Conservation (phyloP, 2,113 vertebrate genomes). For the Andinoacara biseriatus region DNA sequence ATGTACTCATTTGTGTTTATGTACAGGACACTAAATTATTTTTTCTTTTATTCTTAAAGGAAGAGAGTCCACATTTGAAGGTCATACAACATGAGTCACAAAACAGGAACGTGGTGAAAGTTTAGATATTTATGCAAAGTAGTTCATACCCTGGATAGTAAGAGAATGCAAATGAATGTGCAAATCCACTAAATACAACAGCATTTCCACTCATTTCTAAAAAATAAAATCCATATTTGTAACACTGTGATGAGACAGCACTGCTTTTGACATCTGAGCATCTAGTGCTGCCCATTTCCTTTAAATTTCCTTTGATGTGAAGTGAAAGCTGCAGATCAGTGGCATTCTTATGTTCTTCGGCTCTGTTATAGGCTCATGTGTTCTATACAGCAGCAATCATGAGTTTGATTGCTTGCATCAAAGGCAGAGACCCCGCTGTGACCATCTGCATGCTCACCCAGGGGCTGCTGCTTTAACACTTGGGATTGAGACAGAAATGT, state of each 20-base stretch:
- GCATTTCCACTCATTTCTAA: background rate
- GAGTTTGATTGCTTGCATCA: background rate
- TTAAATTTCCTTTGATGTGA: background rate
- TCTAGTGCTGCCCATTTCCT: background rate
- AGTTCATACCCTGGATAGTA: background rate
- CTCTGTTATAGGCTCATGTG: background rate
- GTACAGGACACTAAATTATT: too few relatives aligned
- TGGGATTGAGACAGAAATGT: background rate
- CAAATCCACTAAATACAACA: accelerated
- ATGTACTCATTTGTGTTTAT: accelerated
- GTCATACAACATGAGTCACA: too few relatives aligned
- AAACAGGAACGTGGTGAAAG: too few relatives aligned
- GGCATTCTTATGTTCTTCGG: background rate
- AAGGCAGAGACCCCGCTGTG: background rate
- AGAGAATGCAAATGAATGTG: background rate
- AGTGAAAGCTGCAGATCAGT: background rate
- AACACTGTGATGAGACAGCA: background rate
- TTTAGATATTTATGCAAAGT: accelerated
- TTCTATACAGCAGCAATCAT: background rate
- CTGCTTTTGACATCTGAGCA: accelerated
- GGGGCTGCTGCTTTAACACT: background rate
- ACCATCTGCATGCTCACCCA: accelerated
- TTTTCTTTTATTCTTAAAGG: too few relatives aligned
- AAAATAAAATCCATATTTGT: background rate
- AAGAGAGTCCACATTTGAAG: too few relatives aligned